Percentiles rank a stretch among this genome's conserved stretches.
Conservation (phyloP, 2,113 vertebrate species). For the Myxocyprinus asiaticus region DNA sequence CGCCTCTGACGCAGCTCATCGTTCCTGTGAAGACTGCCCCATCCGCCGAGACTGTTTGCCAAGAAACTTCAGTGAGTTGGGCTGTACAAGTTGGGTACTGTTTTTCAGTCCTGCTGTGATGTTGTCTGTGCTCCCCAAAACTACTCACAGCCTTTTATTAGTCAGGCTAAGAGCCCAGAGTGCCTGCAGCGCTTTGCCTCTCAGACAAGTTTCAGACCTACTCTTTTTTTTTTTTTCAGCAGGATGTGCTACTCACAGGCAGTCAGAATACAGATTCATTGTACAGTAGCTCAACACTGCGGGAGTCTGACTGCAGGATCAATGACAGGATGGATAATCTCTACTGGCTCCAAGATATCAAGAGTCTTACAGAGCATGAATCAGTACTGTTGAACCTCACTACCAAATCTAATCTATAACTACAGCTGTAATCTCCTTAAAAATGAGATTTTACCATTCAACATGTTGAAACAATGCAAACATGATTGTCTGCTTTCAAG, state of each 20-base stretch:
- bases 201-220: slow-evolving; percentile 11
- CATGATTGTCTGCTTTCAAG: too few relatives aligned
- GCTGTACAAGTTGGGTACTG: background rate
- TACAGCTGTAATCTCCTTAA: background rate
- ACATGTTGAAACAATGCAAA: too few relatives aligned
- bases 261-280: slow-evolving; percentile 33
- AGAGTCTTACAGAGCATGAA: slow-evolving; percentile 16
- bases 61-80: slow-evolving; percentile 13
- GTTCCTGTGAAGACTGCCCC: background rate
- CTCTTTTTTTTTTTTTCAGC: background rate
- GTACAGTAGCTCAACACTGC: slow-evolving; percentile 9
- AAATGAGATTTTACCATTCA: background rate
- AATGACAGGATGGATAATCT: slow-evolving; percentile 21
- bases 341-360: slow-evolving; percentile 23
- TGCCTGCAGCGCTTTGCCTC: slow-evolving; percentile 39
- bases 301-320: slow-evolving; percentile 35
- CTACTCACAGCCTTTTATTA: slow-evolving; percentile 21
- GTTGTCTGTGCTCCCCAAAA: background rate
- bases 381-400: background rate
- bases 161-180: slow-evolving; percentile 28
- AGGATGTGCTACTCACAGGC: slow-evolving; percentile 44
- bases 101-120: slow-evolving; percentile 6
- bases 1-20: background rate
- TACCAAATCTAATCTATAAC: background rate
- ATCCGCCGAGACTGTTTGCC: background rate